Base-by-base conservation (phyloP, 2,113 vertebrate genomes). In the Myotis yumanensis region DNA sequence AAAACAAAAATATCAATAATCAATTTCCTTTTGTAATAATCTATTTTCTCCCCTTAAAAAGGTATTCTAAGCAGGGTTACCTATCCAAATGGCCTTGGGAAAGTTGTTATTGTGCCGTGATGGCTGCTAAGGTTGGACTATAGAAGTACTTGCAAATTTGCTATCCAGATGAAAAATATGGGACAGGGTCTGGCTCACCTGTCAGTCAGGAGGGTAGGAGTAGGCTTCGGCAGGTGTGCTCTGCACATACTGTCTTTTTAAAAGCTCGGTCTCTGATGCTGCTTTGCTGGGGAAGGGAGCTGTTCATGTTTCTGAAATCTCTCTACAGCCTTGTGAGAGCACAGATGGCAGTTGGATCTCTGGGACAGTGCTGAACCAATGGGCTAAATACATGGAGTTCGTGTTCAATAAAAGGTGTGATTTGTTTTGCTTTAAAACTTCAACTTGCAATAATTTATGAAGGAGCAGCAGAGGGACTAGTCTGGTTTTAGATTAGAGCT, bases 1-100 rank as follows among this genome's bases (percentile, higher is more conserved):
- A 80, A 93, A 75, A 77, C 32, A n/a, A n/a, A 64, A 82, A 66
- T 11, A 87, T 48, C 46, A 82, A 17, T 48, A 88, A 43, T 40
- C 90, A 14, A 79, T 71, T 90, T 93, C 20, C 46, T 54, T 81
- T 92, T 73, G 9, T 40, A 72, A 85, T 66, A 77, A 92, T 90
- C 77, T 68, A 35, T 28, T 84, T 48, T 40, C 5, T 12, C 14
- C 75, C 37, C 64, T 51, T 43, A 73, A 66, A 52, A 79, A 62
- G 62, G 15, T 32, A 71, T 46, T 84, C 35, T 73, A 88, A 84
- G 37, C 22, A 90, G 82, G 35, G 17, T 37, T 54, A 66, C 20
- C 7, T 80, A 20, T 18, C 10, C 75, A 89, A 51, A 62, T 2
- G 28, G 28, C 46, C 76, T 73, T 83, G 25, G 86, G 51, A 68